A percentile compares a stretch with the other conserved stretches of the same genome.
phyloP scores from a whole-genome alignment of 2,113 vertebrate species.

The Cranoglanis bouderius region DNA sequence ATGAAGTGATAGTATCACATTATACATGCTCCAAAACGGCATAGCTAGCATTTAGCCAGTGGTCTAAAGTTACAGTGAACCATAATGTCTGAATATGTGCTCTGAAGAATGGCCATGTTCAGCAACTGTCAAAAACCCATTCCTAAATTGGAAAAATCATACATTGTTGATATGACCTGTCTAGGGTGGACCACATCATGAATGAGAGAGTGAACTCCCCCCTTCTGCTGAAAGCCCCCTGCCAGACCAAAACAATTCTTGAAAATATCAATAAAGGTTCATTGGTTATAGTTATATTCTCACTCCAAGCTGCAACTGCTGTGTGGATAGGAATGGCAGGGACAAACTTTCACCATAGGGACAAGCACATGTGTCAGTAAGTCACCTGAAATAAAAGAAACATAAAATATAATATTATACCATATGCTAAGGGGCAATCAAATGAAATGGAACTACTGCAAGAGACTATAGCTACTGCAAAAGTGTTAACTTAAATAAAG shows the following conservation, averaged over 20 bases:
- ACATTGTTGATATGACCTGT: not conserved
- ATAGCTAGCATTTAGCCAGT: conserved; percentile 17
- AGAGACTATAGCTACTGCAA: not conserved
- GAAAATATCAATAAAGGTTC: not conserved
- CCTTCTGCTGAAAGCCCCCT: not conserved
- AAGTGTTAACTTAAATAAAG: not conserved
- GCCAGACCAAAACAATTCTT: not conserved
- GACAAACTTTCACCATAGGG: not conserved
- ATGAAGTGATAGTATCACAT: not conserved
- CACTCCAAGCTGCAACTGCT: not conserved
- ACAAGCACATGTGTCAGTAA: not conserved
- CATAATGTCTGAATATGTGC: conserved; percentile 29
- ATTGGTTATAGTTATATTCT: not conserved
- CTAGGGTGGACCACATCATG: not conserved
- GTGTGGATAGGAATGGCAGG: not conserved
- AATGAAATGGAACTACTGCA: not conserved
- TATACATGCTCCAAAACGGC: not conserved
- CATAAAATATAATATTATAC: not conserved
- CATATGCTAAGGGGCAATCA: not conserved
- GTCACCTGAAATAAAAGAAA: not conserved
- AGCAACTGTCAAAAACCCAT: conserved; percentile 32
- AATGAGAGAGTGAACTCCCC: not conserved
- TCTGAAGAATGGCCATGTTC: conserved; percentile 24
- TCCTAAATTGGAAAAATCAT: conserved; percentile 25
- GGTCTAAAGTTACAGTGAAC: conserved; percentile 32